phyloP scores from a whole-genome alignment of 1,140 invertebrate species.

The Chironomus striatipennis region DNA sequence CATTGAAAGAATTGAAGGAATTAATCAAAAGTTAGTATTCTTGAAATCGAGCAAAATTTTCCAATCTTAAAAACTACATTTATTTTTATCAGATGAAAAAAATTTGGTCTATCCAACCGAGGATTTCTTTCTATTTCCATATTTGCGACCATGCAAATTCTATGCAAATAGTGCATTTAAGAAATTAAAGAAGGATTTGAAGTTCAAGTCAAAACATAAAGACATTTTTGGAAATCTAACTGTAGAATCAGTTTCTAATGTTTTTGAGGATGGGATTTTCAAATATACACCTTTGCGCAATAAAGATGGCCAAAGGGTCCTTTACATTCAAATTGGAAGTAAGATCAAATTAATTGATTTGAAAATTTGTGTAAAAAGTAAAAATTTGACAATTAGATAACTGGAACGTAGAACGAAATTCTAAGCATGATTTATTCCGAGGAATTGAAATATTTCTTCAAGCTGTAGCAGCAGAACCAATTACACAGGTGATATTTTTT shows the following conservation, averaged over 20 bases:
- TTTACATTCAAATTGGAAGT: too few relatives aligned
- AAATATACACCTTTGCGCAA: constrained; percentile 49
- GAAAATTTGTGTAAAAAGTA: too few relatives aligned
- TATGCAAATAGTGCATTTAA: constrained; percentile 52
- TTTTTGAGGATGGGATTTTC: constrained; percentile 45
- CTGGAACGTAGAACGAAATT: constrained; percentile 55
- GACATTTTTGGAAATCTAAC: constrained; percentile 44
- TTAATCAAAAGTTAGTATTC: constrained; percentile 46
- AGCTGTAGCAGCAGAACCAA: constrained; percentile 51
- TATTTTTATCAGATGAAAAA: neutral
- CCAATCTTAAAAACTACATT: too few relatives aligned
- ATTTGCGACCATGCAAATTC: constrained; percentile 57
- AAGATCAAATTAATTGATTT: too few relatives aligned
- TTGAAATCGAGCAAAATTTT: too few relatives aligned
- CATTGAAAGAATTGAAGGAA: constrained; percentile 48
- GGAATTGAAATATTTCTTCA: constrained; percentile 49
- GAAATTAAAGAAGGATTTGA: constrained; percentile 51
- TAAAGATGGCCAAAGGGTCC: constrained; percentile 39
- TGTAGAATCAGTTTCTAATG: constrained; percentile 42
- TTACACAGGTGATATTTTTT: constrained; percentile 48
- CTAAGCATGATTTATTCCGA: constrained; percentile 48
- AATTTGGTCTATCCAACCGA: constrained; percentile 38
- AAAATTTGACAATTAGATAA: too few relatives aligned
- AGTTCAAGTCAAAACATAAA: constrained; percentile 47
- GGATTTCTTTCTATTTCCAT: constrained; percentile 54